Percentiles rank a stretch among this genome's conserved stretches.
These are phyloP conservation scores for Alsophila aescularia DNA, from an alignment of 2,888 invertebrate species.

Conservation along the genomic window DNA sequence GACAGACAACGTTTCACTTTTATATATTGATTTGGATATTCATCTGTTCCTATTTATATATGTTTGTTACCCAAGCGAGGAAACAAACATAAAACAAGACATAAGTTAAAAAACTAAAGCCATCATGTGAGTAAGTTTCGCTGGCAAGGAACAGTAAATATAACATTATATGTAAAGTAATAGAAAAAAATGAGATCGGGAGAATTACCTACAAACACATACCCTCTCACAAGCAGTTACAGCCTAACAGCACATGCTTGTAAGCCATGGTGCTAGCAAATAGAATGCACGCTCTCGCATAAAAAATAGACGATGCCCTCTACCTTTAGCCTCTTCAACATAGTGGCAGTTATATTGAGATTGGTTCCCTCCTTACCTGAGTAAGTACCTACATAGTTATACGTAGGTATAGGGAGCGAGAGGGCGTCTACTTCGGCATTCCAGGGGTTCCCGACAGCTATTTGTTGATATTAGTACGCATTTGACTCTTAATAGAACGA, in stretches of 20 bases:
- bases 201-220: no score
- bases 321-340: constrained; percentile 2
- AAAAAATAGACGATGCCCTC: neutral
- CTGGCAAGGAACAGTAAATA: no score
- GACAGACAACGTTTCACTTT: no score
- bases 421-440: constrained; percentile 27
- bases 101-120: no score
- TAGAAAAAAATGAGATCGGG: no score
- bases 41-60: no score
- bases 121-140: no score
- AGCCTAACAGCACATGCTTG: neutral
- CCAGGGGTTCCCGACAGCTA: constrained; percentile 31
- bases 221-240: no score
- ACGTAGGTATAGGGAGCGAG: neutral
- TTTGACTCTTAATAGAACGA: constrained; percentile 28
- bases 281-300: neutral
- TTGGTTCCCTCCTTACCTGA: constrained; percentile 30
- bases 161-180: no score
- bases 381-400: neutral
- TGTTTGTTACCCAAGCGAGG: no score
- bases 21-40: no score
- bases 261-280: constrained; percentile 1
- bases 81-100: no score
- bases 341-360: constrained; percentile 27
- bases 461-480: constrained; percentile 39